Percentiles rank a stretch among this genome's conserved stretches.
Conservation (phyloP, 1,140 invertebrate genomes). For the Sminthurinus signatus region DNA sequence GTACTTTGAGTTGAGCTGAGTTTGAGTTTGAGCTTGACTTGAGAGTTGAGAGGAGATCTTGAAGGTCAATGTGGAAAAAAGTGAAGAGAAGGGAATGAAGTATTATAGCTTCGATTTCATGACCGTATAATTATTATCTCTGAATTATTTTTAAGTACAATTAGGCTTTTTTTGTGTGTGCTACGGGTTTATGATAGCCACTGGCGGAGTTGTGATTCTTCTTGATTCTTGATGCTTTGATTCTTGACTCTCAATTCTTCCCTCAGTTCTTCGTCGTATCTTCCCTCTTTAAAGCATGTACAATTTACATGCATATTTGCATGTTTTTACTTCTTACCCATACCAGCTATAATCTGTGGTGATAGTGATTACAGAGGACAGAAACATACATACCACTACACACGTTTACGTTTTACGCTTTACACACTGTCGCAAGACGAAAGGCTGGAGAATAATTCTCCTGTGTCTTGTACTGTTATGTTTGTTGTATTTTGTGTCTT, state of each 20-base stretch:
- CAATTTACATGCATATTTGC: background rate
- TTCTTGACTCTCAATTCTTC: too few relatives aligned
- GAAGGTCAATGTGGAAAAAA: conserved; percentile 28
- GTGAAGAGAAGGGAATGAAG: conserved; percentile 17
- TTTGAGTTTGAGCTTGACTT: too few relatives aligned
- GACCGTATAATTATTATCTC: conserved; percentile 31
- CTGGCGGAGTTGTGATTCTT: too few relatives aligned
- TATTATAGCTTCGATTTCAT: conserved; percentile 25
- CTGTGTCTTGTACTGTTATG: too few relatives aligned
- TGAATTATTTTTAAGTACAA: conserved; percentile 33
- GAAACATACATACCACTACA: too few relatives aligned
- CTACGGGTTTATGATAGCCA: conserved; percentile 29
- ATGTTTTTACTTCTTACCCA: background rate
- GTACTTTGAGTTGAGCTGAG: too few relatives aligned
- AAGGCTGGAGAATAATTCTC: too few relatives aligned
- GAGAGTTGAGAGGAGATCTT: conserved; percentile 17
- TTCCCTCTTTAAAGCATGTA: background rate
- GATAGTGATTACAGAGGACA: too few relatives aligned
- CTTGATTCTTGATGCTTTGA: too few relatives aligned
- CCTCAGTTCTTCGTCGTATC: background rate
- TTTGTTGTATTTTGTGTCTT: too few relatives aligned
- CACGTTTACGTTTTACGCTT: too few relatives aligned
- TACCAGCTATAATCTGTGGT: background rate
- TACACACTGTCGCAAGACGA: too few relatives aligned
- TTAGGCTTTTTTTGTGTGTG: conserved; percentile 32